Base-by-base conservation (phyloP, 1,140 invertebrate genomes). In the Heliconius nattereri region DNA sequence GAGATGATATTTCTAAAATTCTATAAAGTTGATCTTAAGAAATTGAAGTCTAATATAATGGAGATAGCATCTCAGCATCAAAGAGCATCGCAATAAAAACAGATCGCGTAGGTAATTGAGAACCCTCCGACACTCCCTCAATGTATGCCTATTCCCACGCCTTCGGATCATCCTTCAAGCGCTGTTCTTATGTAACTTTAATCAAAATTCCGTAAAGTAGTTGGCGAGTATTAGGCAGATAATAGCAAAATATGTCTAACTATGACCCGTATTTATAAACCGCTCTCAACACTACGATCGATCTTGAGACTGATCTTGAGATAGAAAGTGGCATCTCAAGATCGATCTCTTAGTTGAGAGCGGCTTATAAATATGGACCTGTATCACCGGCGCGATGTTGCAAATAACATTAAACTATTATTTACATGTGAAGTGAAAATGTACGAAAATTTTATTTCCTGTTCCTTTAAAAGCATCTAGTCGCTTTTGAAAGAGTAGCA, bases 111-210 rank as follows among this genome's bases (percentile, higher is more conserved):
- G 85, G 89, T 91, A 91, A 92, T 92, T 90, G 89, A 88, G 84
- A 85, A 86, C 88, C 87, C 86, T 88, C 87, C 86, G 83, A 86
- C 86, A 86, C 86, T 89, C 85, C 91, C 87, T 91, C 90, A 91
- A 90, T 91, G 88, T 87, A 84, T 82, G 86, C 83, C 84, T 81
- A 91, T 92, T 92, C 91, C 87, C 91, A 92, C 90, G 90, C 84
- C 83, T 81, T 66, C 85, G 87, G 84, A 87, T 88, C 84, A 85
- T 85, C 76, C 81, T 83, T 72, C 78, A 79, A 81, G 76, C 79
- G 75, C 66, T 60, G 40, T 83, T 82, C 79, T 87, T 90, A 88
- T 86, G 83, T 83, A 87, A 87, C 81, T 85, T 85, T 88, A 90
- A 92, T 89, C 86, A 86, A 90, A 91, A 90, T 90, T 88, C 88